Base-by-base conservation (phyloP, 53 echinoderm and acorn worm genomes). In the Mesocentrotus franciscanus region DNA sequence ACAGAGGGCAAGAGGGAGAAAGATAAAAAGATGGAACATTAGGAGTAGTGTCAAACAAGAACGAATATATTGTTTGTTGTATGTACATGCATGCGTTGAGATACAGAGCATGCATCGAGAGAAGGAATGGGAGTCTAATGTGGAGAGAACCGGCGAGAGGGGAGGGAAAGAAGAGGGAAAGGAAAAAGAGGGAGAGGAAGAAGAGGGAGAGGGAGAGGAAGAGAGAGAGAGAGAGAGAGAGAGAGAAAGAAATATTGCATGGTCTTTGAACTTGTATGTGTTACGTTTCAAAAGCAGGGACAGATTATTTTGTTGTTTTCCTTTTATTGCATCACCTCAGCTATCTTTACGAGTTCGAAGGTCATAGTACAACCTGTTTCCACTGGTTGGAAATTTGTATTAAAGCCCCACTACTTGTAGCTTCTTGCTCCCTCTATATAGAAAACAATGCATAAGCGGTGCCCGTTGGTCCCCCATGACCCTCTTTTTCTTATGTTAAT, bases 301-400 rank as follows among this genome's bases (percentile, higher is more conserved):
- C 20, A 13, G 79, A 36, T 81, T 81, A 74, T 81, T 81, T 81
- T 20, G 16, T 81, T 11, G 32, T 15, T 18, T 81, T 42, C 15
- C 36, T 81, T 39, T 81, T 39, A 39, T 81, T 81, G 42, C 81
- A 42, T 33, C 29, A 39, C 81, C 42, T 81, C 81, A 42, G 42
- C 36, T 81, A 81, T 39, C 36, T 81, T 81, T 36, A 81, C 81
- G 81, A 81, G 81, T 42, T 81, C 81, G 81, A 81, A 81, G 81
- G 81, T 81, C 18, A 81, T 15, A 39, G 81, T 39, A 42, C 42
- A 81, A 11, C 71, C 13, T 30, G 76, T 76, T 76, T 10, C 33
- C 76, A 76, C 76, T 64, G 64, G 18, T 18, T 4, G 6, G 49
- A 49, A 49, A 49, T 6, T 49, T 49, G 3, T 49, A 49, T 49